A percentile compares a stretch with the other conserved stretches of the same genome.
Conservation (phyloP, 92 coral and sea anemone species). For the Palythoa grandis region DNA sequence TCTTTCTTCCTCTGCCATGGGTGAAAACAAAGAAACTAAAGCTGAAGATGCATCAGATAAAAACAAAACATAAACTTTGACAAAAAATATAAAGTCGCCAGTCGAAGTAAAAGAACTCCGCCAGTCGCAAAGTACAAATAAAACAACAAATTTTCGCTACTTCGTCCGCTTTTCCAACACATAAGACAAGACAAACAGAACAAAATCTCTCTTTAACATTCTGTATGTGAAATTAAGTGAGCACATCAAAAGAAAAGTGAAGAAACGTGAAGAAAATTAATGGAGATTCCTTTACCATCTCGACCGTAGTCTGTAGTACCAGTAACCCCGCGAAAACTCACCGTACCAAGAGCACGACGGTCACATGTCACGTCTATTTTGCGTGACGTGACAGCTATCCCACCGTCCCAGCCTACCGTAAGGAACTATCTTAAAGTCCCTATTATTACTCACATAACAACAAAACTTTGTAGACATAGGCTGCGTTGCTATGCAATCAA, state of each 20-base stretch:
- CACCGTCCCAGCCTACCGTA: not conserved
- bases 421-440: not conserved
- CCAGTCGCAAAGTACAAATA: constrained; percentile 1
- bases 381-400: not conserved
- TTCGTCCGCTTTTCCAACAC: not conserved
- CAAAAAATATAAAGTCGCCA: not conserved
- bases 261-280: too few relatives aligned
- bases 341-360: not conserved
- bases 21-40: not conserved
- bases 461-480: too few relatives aligned
- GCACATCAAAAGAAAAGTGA: not conserved
- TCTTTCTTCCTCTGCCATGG: not conserved
- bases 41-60: not conserved
- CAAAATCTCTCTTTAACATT: not conserved
- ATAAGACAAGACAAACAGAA: not conserved
- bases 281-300: not conserved
- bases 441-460: too few relatives aligned
- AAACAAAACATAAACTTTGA: not conserved
- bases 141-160: not conserved
- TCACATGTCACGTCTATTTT: not conserved
- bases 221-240: not conserved
- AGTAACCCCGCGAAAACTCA: not conserved
- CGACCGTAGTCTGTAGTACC: not conserved
- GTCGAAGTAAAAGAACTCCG: not conserved
- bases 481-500: too few relatives aligned